phyloP scores from a whole-genome alignment of 2,888 invertebrate species.

The Drosophila nigricruria region DNA sequence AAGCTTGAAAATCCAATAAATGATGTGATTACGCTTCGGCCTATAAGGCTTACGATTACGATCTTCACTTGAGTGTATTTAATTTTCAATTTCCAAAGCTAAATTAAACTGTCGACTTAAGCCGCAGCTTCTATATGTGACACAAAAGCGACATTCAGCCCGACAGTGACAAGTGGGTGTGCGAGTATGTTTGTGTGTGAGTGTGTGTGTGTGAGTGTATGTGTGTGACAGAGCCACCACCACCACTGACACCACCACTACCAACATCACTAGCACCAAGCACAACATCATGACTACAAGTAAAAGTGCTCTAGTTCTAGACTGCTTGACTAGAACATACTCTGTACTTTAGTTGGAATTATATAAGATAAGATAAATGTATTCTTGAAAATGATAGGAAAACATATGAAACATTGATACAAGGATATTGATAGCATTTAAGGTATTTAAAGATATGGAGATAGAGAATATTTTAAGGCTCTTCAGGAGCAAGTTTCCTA shows the following conservation, averaged over 20 bases:
- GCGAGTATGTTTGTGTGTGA: not conserved
- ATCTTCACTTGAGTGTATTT: conserved; percentile 51
- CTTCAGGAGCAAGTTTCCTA: no score
- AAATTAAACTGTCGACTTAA: conserved; percentile 81
- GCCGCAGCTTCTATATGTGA: conserved; percentile 31
- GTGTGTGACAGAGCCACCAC: conserved; percentile 19
- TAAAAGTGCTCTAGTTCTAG: not conserved
- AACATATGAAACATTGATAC: no score
- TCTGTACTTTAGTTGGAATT: not conserved
- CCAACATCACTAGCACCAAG: conserved; percentile 16
- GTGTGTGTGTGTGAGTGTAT: conserved; percentile 11
- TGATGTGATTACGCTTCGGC: conserved; percentile 66
- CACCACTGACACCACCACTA: conserved; percentile 31
- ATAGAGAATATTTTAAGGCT: no score
- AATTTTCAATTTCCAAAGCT: conserved; percentile 63
- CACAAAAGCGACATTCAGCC: conserved; percentile 70
- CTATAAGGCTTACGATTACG: conserved; percentile 57
- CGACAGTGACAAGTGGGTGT: conserved; percentile 76
- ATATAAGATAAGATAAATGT: no score
- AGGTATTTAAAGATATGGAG: no score
- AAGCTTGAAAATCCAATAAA: conserved; percentile 73
- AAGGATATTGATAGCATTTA: no score
- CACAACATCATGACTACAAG: conserved; percentile 4
- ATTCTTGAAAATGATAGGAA: no score
- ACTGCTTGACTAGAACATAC: not conserved